Conservation (phyloP, 1,140 invertebrate species). For the Hirudo medicinalis region DNA sequence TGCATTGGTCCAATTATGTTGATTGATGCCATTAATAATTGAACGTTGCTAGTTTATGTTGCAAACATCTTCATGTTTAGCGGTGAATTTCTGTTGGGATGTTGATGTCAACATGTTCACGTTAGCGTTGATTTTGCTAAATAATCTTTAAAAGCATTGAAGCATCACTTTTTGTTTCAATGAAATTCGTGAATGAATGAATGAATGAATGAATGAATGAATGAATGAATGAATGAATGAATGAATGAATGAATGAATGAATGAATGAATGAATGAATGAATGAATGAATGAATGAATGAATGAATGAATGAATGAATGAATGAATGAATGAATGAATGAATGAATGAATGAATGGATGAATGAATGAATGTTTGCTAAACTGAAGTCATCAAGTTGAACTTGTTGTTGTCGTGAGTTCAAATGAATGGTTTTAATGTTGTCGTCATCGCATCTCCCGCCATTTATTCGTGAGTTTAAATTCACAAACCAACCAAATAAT, state of each 20-base stretch:
- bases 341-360: neutral
- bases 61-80: too few relatives aligned
- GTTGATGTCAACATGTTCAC: too few relatives aligned
- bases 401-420: too few relatives aligned
- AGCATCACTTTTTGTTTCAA: too few relatives aligned
- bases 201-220: neutral
- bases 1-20: neutral
- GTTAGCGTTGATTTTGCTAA: neutral
- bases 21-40: too few relatives aligned
- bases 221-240: neutral
- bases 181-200: neutral
- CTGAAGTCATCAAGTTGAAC: neutral
- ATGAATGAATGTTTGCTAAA: constrained; percentile 5
- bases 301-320: neutral
- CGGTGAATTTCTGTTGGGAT: too few relatives aligned
- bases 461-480: too few relatives aligned
- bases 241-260: neutral
- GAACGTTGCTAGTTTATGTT: too few relatives aligned
- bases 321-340: neutral
- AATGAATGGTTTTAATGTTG: too few relatives aligned
- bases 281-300: neutral
- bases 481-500: too few relatives aligned
- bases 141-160: neutral
- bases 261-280: neutral
- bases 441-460: too few relatives aligned